Conservation (phyloP, 2,888 invertebrate genomes). For the Leucania comma region DNA sequence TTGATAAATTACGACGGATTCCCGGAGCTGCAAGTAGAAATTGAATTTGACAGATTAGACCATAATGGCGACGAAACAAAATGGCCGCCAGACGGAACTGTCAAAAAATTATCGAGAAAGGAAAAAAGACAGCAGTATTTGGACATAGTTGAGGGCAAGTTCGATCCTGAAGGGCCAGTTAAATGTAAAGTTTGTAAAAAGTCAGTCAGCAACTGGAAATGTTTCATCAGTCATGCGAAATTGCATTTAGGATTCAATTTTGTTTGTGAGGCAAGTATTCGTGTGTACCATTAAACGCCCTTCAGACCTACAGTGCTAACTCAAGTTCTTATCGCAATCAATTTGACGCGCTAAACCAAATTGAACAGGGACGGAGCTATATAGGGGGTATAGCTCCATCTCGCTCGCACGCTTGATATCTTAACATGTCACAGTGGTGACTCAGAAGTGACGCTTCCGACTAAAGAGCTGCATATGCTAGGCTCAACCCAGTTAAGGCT, state of each 20-base stretch:
- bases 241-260: constrained; percentile 72
- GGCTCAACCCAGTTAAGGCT: too few species aligned
- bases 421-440: too few species aligned
- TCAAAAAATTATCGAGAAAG: constrained; percentile 51
- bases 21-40: constrained; percentile 29
- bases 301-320: too few species aligned
- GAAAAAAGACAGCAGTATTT: constrained; percentile 62
- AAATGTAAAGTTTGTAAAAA: constrained; percentile 69
- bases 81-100: constrained; percentile 26
- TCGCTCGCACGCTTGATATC: too few species aligned
- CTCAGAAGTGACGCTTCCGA: too few species aligned
- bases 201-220: constrained; percentile 66
- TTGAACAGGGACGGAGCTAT: too few species aligned
- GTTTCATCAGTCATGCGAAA: constrained; percentile 69
- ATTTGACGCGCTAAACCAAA: too few species aligned
- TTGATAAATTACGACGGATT: constrained; percentile 14
- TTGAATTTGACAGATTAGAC: constrained; percentile 36
- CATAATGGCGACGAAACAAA: constrained; percentile 43
- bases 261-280: constrained; percentile 70
- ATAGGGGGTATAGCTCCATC: too few species aligned
- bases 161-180: constrained; percentile 62
- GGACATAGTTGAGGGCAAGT: constrained; percentile 65
- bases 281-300: too few species aligned
- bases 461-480: too few species aligned
- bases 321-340: too few species aligned